Percentiles rank a stretch among this genome's conserved stretches.
Conservation (phyloP, 2,113 vertebrate species). For the Perca schrenkii region DNA sequence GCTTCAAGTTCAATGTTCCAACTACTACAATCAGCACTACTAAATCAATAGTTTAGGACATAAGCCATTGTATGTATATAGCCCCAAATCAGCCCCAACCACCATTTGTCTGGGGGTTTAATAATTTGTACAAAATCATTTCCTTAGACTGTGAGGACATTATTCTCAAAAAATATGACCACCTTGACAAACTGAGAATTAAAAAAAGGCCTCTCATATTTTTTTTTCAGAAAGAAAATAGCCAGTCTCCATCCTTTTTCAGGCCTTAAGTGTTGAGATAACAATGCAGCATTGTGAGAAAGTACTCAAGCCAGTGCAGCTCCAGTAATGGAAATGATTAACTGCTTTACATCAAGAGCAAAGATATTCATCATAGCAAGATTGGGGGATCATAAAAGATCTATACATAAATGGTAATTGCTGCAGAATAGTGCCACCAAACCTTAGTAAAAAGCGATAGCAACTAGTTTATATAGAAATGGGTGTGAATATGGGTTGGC, state of each 20-base stretch:
- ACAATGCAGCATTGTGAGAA: neutral
- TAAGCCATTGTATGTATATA: neutral
- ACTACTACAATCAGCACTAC: too few relatives aligned
- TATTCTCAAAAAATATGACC: constrained; percentile 12
- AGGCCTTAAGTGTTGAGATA: neutral
- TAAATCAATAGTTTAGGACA: neutral
- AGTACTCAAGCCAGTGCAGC: neutral
- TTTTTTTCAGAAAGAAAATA: constrained; percentile 7
- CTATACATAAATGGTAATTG: neutral
- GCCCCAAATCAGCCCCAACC: neutral
- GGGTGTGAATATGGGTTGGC: neutral
- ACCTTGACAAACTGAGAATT: constrained; percentile 23
- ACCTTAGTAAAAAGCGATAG: neutral
- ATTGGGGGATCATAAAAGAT: neutral
- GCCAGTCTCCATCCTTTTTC: neutral
- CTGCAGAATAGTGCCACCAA: neutral
- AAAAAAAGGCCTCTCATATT: neutral
- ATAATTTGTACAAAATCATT: neutral
- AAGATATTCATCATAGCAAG: neutral
- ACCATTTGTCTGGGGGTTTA: neutral
- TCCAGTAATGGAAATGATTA: neutral
- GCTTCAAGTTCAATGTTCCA: neutral
- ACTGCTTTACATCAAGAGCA: neutral
- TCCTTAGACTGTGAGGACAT: neutral
- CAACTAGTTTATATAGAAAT: too few relatives aligned